Conservation (phyloP, 2,797 vertebrate genomes). For the Myotis daubentonii region DNA sequence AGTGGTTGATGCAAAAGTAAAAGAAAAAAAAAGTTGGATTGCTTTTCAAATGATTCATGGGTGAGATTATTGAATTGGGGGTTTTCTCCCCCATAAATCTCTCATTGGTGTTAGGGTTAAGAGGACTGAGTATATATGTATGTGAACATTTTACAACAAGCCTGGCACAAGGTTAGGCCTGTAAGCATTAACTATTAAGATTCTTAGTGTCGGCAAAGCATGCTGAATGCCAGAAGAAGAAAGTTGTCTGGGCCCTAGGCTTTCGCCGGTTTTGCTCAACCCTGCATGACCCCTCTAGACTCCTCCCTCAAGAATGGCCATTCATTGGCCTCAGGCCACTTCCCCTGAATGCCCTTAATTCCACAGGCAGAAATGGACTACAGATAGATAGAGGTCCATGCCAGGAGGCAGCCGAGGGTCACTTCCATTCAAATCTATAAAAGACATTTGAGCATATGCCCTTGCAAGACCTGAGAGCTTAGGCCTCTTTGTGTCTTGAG, state of each 20-base stretch:
- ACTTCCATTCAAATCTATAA: not conserved
- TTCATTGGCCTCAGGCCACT: not conserved
- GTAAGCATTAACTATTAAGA: not conserved
- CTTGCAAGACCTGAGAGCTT: not conserved
- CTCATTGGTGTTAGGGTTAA: not conserved
- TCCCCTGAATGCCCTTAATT: not conserved
- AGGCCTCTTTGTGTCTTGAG: not conserved
- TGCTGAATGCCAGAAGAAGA: not conserved
- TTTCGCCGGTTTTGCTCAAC: not conserved
- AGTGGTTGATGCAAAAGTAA: not conserved
- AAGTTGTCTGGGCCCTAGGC: not conserved
- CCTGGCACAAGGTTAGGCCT: not conserved
- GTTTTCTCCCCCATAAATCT: not conserved
- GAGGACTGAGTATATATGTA: not conserved
- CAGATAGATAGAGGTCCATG: not conserved
- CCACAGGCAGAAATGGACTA: not conserved
- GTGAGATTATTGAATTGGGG: not conserved
- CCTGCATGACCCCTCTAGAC: not conserved
- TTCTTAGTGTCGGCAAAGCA: not conserved
- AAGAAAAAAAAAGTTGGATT: not conserved
- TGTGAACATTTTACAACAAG: not conserved
- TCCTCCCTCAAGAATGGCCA: not conserved
- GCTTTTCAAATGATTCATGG: not conserved
- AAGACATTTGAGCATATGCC: not conserved
- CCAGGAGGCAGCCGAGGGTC: not conserved